Base-by-base conservation (phyloP, 1,140 invertebrate genomes). In the Phymastichus coffea region DNA sequence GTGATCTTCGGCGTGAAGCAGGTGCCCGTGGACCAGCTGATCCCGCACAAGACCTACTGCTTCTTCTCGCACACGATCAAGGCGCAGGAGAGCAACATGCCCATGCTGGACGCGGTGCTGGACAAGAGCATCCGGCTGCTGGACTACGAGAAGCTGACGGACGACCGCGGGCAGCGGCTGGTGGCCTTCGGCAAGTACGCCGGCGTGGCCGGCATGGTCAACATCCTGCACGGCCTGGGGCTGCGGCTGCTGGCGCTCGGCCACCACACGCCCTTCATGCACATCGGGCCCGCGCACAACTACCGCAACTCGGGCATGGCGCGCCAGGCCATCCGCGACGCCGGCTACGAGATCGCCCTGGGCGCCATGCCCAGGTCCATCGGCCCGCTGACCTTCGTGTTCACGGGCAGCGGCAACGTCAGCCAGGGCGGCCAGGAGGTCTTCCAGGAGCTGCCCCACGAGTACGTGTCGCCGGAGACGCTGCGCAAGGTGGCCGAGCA, bases 1-100 rank as follows among this genome's bases (percentile, higher is more conserved):
- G 88, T 99, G 0, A 97, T 99, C 48, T 94, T 99, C 68, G 97
- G 97, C 0, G 97, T 99, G 0, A 99, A 99, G 71, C 94, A 98
- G 81, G 93, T 97, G 1, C 97, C 97, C 0, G 86, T 98, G 9
- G 98, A 99, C 74, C 82, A 89, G 0, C 79, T 99, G 0, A 88
- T 98, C 54, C 93, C 95, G 0, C 90, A 97, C 66, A 98, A 97
- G 77, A 99, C 97, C 0, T 99, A 99, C 70, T 98, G 94, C 64
- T 94, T 99, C 75, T 99, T 99, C 75, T 99, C 97, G 1, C 98
- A 99, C 73, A 99, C 97, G 0, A 99, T 99, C 63, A 99, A 99
- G 79, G 98, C 96, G 0, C 97, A 99, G 76, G 94, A 98, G 72
- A 90, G 88, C 12, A 99, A 99, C 73, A 99, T 99, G 97, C 87